Conservation (phyloP, 2,888 invertebrate genomes). For the Diaphora mendica region DNA sequence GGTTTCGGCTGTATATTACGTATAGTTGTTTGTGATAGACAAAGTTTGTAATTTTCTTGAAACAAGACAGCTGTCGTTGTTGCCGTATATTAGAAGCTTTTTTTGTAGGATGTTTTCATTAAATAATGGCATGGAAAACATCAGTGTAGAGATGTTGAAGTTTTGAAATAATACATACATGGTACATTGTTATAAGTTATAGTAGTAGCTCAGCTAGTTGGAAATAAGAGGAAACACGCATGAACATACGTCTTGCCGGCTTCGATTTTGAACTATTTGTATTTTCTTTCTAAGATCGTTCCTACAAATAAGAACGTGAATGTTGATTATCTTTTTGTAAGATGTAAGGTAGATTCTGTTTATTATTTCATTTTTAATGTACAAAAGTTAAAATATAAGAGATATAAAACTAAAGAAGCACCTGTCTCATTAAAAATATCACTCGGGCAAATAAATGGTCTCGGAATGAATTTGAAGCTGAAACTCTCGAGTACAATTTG, state of each 20-base stretch:
- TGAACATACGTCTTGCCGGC: neutral
- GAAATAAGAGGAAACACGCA: neutral
- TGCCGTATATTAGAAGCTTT: neutral
- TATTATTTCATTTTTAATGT: neutral
- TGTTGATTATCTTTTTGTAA: neutral
- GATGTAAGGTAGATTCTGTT: neutral
- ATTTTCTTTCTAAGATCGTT: neutral
- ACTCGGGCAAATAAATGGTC: constrained; percentile 25
- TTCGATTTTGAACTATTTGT: neutral
- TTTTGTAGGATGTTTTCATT: constrained; percentile 1
- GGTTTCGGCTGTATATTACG: constrained; percentile 51
- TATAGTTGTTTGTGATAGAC: constrained; percentile 45
- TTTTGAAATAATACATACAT: neutral
- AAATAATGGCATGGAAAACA: neutral
- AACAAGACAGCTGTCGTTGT: constrained; percentile 9
- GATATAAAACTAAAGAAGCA: constrained; percentile 17
- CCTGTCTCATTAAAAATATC: constrained; percentile 30
- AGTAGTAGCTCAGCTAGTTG: too few species aligned
- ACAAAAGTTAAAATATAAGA: neutral
- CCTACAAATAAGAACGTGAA: neutral
- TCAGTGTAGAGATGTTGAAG: neutral
- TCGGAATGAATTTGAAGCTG: constrained; percentile 30
- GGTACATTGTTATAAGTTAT: neutral
- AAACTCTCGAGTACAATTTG: constrained; percentile 25
- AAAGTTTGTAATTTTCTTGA: constrained; percentile 47